Conservation (phyloP, 1,140 invertebrate species). For the Tetraneura akinire region DNA sequence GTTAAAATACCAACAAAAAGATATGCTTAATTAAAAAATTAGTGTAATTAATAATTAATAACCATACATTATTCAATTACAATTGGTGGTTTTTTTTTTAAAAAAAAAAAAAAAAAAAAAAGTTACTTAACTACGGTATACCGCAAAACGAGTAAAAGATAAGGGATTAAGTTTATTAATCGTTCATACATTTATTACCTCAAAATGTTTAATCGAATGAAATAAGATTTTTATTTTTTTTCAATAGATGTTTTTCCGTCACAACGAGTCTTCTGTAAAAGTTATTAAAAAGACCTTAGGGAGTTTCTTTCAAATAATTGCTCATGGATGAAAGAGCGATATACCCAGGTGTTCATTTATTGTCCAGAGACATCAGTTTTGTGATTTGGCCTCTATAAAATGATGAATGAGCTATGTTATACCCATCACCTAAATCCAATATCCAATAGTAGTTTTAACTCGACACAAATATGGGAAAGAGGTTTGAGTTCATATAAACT, state of each 20-base stretch:
- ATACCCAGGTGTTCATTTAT: conserved; percentile 21
- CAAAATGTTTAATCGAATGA: conserved; percentile 37
- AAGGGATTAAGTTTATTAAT: neutral
- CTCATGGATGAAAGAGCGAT: neutral
- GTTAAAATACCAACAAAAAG: no score
- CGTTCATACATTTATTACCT: neutral
- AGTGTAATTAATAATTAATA: no score
- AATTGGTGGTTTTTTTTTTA: no score
- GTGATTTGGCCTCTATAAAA: neutral
- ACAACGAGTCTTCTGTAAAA: conserved; percentile 9
- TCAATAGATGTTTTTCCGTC: neutral
- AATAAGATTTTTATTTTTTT: conserved; percentile 37
- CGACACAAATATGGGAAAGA: neutral
- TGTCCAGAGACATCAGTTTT: conserved; percentile 5
- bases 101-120: neutral
- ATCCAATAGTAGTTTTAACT: no score
- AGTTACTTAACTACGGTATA: no score
- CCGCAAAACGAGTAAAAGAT: neutral
- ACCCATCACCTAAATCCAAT: neutral
- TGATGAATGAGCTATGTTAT: neutral
- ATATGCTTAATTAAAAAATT: no score
- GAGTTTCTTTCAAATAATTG: conserved; percentile 12
- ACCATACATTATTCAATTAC: no score
- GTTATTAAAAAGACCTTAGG: conserved; percentile 3
- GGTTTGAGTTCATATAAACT: neutral